Conservation (phyloP, 2,797 vertebrate genomes). For the Tangara arthus region DNA sequence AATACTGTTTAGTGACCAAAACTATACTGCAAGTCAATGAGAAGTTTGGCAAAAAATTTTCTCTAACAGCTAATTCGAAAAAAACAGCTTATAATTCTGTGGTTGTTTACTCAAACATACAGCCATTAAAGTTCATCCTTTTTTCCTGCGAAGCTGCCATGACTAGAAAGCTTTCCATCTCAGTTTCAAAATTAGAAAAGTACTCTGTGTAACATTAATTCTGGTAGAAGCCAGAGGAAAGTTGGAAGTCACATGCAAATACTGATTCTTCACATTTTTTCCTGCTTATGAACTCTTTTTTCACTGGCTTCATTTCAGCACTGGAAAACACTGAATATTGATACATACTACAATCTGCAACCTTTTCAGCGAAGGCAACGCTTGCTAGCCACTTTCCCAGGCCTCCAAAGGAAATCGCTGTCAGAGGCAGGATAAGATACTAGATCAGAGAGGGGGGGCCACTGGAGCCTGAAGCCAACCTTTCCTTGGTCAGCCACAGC, state of each 20-base stretch:
- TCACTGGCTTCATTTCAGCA: neutral
- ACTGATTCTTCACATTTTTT: slow-evolving; percentile 10
- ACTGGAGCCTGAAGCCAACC: neutral
- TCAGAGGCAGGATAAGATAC: neutral
- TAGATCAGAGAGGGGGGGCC: neutral
- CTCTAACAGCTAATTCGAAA: neutral
- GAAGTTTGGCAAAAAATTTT: neutral
- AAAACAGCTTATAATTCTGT: neutral
- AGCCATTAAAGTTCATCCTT: neutral
- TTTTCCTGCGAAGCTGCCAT: slow-evolving; percentile 11
- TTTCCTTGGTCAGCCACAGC: neutral
- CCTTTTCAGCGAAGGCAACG: neutral
- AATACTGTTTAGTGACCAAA: neutral
- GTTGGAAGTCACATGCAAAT: slow-evolving; percentile 18
- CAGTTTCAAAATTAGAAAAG: slow-evolving; percentile 17
- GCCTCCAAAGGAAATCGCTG: neutral
- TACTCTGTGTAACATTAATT: neutral
- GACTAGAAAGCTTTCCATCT: slow-evolving; percentile 15
- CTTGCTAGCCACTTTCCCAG: neutral
- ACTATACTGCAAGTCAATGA: neutral
- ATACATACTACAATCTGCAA: neutral
- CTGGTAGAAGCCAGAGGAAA: slow-evolving; percentile 30
- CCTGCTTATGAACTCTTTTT: neutral
- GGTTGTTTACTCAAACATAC: neutral
- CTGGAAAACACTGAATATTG: neutral